These are phyloP conservation scores for Trichogramma dendrolimi DNA, from an alignment of 2,888 invertebrate species.

Conservation along the genomic window DNA sequence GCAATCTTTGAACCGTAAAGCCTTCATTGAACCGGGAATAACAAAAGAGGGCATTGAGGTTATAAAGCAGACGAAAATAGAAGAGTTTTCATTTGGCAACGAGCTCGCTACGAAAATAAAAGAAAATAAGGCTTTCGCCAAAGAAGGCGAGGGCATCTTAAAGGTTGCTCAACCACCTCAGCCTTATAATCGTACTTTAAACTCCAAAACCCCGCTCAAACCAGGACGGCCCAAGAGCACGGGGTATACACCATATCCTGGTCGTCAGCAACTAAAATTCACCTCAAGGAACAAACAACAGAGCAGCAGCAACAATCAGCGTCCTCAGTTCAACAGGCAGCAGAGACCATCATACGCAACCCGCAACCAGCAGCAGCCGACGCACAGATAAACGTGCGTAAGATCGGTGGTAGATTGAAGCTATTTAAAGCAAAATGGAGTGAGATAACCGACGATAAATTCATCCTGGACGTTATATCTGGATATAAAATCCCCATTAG, in stretches of 20 bases:
- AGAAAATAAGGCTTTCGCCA: not conserved
- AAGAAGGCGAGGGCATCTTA: not conserved
- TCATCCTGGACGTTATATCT: not conserved
- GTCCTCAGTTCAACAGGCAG: too few relatives aligned
- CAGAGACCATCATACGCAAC: too few relatives aligned
- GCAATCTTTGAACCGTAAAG: constrained; percentile 1
- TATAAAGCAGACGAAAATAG: not conserved
- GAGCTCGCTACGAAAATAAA: not conserved
- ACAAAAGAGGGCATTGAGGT: not conserved
- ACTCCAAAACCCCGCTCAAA: too few relatives aligned
- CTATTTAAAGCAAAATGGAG: not conserved
- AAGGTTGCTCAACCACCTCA: not conserved
- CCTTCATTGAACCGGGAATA: constrained; percentile 3
- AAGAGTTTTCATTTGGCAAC: not conserved
- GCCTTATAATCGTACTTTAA: too few relatives aligned
- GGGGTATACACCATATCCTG: not conserved
- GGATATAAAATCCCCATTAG: not conserved
- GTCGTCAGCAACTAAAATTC: not conserved
- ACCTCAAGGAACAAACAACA: too few relatives aligned
- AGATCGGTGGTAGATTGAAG: constrained; percentile 1
- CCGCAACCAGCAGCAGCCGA: too few relatives aligned
- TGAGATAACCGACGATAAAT: too few relatives aligned
- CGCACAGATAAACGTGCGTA: too few relatives aligned
- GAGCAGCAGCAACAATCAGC: too few relatives aligned
- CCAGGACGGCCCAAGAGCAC: not conserved